Percentiles rank a stretch among this genome's conserved stretches.
Conservation (phyloP, 2,888 invertebrate species). For the Monochamus alternatus region DNA sequence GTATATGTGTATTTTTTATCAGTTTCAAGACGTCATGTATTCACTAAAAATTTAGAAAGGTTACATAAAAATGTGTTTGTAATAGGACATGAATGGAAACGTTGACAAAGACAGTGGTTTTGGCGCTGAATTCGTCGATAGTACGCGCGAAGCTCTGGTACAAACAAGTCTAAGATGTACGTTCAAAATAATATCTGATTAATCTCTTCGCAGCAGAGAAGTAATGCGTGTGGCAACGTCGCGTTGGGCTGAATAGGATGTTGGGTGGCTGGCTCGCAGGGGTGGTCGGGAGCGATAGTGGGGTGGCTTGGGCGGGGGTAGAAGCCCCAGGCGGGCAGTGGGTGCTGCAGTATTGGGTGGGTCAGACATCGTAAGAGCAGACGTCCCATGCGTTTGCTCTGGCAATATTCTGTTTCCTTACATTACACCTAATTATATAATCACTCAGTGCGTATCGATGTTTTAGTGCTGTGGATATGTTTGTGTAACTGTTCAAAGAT, state of each 20-base stretch:
- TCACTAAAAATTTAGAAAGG: too few relatives aligned
- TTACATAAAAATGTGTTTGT: too few relatives aligned
- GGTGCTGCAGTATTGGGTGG: slow-evolving; percentile 72
- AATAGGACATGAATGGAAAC: too few relatives aligned
- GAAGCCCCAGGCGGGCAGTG: slow-evolving; percentile 70
- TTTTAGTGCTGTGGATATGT: slow-evolving; percentile 49
- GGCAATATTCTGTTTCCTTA: slow-evolving; percentile 47
- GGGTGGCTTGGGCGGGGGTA: slow-evolving; percentile 69
- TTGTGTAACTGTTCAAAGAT: slow-evolving; percentile 35
- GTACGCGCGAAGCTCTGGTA: not conserved
- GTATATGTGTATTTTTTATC: too few relatives aligned
- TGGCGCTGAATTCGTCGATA: not conserved
- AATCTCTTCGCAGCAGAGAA: slow-evolving; percentile 37
- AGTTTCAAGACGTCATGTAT: too few relatives aligned
- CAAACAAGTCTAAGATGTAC: not conserved
- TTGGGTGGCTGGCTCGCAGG: slow-evolving; percentile 50
- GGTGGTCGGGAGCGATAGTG: slow-evolving; percentile 66
- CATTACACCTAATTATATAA: slow-evolving; percentile 41
- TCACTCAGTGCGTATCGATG: slow-evolving; percentile 38
- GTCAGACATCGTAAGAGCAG: slow-evolving; percentile 69
- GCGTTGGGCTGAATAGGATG: slow-evolving; percentile 48
- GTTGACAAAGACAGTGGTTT: too few relatives aligned
- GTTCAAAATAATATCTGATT: not conserved
- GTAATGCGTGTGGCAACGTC: slow-evolving; percentile 51
- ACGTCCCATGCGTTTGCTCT: slow-evolving; percentile 60